Percentiles rank a stretch among this genome's conserved stretches.
phyloP scores from a whole-genome alignment of 2,113 vertebrate species.

The Echinops telfairi region DNA sequence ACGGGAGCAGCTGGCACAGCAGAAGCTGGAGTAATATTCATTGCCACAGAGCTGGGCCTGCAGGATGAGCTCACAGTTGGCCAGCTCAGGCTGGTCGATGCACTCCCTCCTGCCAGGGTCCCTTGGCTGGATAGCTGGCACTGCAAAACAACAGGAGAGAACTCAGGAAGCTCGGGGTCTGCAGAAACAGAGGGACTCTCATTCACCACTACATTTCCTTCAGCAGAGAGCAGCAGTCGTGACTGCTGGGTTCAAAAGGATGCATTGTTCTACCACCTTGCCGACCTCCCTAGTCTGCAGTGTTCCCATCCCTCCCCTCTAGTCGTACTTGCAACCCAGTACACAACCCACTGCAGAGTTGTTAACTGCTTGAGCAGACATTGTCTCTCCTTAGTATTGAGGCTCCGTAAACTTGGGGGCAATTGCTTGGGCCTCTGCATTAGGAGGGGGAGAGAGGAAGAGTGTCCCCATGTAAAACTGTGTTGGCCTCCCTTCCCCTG shows the following conservation, averaged over 20 bases:
- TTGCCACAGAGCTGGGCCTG: constrained; percentile 94
- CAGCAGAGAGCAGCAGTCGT: neutral
- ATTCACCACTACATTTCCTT: neutral
- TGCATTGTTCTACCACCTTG: neutral
- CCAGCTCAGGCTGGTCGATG: constrained; percentile 94
- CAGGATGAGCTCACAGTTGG: constrained; percentile 96
- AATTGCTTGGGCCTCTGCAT: too few species aligned
- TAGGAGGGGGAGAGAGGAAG: neutral
- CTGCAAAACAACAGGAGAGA: constrained; percentile 50
- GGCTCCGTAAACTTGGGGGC: neutral
- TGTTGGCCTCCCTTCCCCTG: neutral
- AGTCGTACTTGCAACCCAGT: neutral
- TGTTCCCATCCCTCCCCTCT: neutral
- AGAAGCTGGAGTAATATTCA: constrained; percentile 96
- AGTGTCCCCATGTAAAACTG: neutral
- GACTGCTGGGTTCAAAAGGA: neutral
- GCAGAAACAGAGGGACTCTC: neutral
- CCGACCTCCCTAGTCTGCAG: neutral
- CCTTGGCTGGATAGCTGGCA: constrained; percentile 33
- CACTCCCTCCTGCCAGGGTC: constrained; percentile 86
- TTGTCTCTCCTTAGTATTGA: neutral
- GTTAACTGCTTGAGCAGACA: neutral
- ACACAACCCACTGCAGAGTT: neutral
- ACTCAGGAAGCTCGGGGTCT: neutral
- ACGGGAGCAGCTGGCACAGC: constrained; percentile 94